Evolutionary conservation across 1,140 invertebrate genomes (phyloP).

Genomic region (Ditylenchus dipsaci): DNA sequence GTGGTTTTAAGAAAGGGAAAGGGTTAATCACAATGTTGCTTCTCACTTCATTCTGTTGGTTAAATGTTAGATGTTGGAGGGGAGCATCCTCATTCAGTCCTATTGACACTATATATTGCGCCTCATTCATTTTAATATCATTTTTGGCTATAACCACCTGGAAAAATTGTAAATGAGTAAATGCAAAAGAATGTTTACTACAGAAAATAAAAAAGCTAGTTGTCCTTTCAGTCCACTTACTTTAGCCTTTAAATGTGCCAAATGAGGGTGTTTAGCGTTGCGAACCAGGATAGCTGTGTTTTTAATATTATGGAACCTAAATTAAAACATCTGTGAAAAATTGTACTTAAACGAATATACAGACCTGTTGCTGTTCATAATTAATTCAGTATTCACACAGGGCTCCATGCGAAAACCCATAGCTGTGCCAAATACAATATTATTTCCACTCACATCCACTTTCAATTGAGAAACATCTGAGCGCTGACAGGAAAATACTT

Average conservation of each 20-base stretch:
- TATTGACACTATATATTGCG: slow-evolving; percentile 55
- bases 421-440: slow-evolving; percentile 32
- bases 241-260: slow-evolving; percentile 60
- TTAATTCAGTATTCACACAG: slow-evolving; percentile 73
- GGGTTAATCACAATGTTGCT: slow-evolving; percentile 82
- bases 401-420: slow-evolving; percentile 67
- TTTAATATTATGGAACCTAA: slow-evolving; percentile 75
- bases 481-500: slow-evolving; percentile 51
- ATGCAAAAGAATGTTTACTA: no score
- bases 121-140: slow-evolving; percentile 54
- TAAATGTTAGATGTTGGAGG: slow-evolving; percentile 66
- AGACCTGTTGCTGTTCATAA: slow-evolving; percentile 70
- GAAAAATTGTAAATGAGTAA: no score
- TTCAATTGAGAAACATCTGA: slow-evolving; percentile 9
- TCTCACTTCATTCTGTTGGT: slow-evolving; percentile 76
- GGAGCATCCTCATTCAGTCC: slow-evolving; percentile 58
- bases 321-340: no score
- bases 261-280: slow-evolving; percentile 58
- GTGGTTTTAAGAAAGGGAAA: slow-evolving; percentile 70
- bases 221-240: slow-evolving; percentile 25
- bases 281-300: slow-evolving; percentile 59
- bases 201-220: no score
- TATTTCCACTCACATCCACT: slow-evolving; percentile 51
- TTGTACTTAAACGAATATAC: no score
- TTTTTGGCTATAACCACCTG: slow-evolving; percentile 59